Conservation (phyloP, 2,888 invertebrate species). For the Disparrhopalites patrizii region DNA sequence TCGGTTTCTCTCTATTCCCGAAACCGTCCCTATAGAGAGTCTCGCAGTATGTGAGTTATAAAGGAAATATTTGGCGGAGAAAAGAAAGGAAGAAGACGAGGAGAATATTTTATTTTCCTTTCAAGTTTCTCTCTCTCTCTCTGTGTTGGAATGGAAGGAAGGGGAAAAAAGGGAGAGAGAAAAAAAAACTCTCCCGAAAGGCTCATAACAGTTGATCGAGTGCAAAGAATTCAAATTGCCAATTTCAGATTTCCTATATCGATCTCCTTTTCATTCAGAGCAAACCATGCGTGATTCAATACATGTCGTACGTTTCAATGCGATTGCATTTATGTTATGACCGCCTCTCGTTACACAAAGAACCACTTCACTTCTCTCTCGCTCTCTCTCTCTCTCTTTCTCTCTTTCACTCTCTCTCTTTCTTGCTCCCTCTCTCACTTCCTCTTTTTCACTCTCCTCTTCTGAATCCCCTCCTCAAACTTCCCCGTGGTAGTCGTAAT, state of each 20-base stretch:
- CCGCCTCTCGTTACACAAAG: slow-evolving; percentile 23
- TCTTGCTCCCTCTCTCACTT: too few relatives aligned
- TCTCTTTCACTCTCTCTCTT: too few relatives aligned
- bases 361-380: slow-evolving; percentile 4
- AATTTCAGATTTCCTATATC: slow-evolving; percentile 48
- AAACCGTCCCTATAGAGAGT: too few relatives aligned
- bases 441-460: too few relatives aligned
- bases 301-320: slow-evolving; percentile 29
- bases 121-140: slow-evolving; percentile 17
- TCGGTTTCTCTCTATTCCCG: too few relatives aligned
- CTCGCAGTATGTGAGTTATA: too few relatives aligned
- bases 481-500: too few relatives aligned
- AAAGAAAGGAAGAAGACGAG: too few relatives aligned
- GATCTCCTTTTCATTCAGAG: slow-evolving; percentile 32
- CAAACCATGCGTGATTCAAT: slow-evolving; percentile 30
- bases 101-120: slow-evolving; percentile 34
- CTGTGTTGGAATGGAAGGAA: slow-evolving; percentile 17
- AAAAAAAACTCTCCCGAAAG: slow-evolving; percentile 39
- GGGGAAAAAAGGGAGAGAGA: slow-evolving; percentile 10
- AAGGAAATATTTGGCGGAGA: too few relatives aligned
- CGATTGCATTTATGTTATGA: slow-evolving; percentile 25
- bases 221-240: slow-evolving; percentile 48
- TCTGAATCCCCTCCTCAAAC: too few relatives aligned
- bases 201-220: slow-evolving; percentile 48
- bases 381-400: neutral